Evolutionary conservation across 2,888 invertebrate species (phyloP), one percentile per base, ranked within the genome.

Genomic region (Stegana nigrithorax): DNA sequence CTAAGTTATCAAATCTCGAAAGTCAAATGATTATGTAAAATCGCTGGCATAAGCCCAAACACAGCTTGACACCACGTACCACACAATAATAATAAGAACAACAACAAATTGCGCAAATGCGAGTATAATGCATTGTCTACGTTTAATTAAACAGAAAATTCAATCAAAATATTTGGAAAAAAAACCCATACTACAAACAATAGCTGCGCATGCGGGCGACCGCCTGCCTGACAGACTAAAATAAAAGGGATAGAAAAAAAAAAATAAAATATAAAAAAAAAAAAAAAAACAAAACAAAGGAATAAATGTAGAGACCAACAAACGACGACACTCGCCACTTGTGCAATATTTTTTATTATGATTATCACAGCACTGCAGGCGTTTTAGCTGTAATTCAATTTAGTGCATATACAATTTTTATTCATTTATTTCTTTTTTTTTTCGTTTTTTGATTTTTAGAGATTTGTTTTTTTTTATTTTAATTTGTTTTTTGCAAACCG

Each of bases 61-160:
- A n/a, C n/a, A n/a, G n/a, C n/a, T n/a, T n/a, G n/a, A n/a, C n/a
- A n/a, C n/a, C n/a, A n/a, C n/a, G n/a, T n/a, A n/a, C n/a, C n/a
- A n/a, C n/a, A n/a, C n/a, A n/a, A n/a, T n/a, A n/a, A n/a, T n/a
- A n/a, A n/a, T n/a, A n/a, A n/a, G n/a, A n/a, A n/a, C n/a, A n/a
- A n/a, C n/a, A n/a, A n/a, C n/a, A n/a, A n/a, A n/a, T n/a, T n/a
- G n/a, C n/a, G n/a, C n/a, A n/a, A n/a, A n/a, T n/a, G n/a, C n/a
- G n/a, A n/a, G n/a, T n/a, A n/a, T 6, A 47, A 17, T 47, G 12
- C 21, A 25, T 51, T 51, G 29, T 51, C 27, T 27, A 21, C 21
- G 68, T 75, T 75, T 79, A 75, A 75, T 75, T 75, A 75, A 75
- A 73, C 78, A 77, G 77, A 70, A 75, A 75, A 75, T 75, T 75